Percentiles rank a stretch among this genome's conserved stretches.
Evolutionary conservation across 2,888 invertebrate species (phyloP).

Genomic region (Hirtodrosophila cameraria): DNA sequence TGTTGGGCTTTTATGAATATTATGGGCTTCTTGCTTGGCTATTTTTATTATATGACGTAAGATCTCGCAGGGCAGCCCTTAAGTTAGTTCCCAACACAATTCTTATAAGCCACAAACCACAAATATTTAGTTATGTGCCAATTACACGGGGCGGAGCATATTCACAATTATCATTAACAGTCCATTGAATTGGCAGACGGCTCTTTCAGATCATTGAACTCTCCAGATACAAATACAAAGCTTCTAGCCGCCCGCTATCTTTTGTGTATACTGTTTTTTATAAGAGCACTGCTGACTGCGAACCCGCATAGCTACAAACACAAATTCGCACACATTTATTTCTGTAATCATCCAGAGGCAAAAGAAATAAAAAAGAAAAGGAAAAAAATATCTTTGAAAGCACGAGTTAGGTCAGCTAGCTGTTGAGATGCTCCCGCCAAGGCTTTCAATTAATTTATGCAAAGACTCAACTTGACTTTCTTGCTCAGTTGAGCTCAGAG

Average conservation of each 20-base stretch:
- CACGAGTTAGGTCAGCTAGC: conserved; percentile 9
- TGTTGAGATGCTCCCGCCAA: conserved; percentile 1
- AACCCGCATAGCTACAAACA: conserved; percentile 26
- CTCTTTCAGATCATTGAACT: conserved; percentile 65
- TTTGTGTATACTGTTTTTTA: no score
- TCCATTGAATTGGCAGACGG: conserved; percentile 48
- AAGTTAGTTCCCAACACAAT: conserved; percentile 37
- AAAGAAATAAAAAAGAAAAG: no score
- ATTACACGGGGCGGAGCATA: conserved; percentile 42
- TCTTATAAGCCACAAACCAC: conserved; percentile 12
- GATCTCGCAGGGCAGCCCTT: conserved; percentile 56
- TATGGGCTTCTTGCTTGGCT: conserved; percentile 9
- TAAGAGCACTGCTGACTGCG: conserved; percentile 10
- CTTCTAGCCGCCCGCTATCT: conserved; percentile 31
- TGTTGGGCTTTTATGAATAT: not conserved
- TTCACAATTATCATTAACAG: conserved; percentile 43
- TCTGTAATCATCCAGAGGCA: conserved; percentile 55
- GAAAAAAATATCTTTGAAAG: no score
- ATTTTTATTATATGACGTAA: conserved; percentile 62
- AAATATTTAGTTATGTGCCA: conserved; percentile 41
- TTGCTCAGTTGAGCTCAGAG: conserved; percentile 15
- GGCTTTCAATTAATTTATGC: conserved; percentile 52
- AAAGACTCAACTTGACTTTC: conserved; percentile 22
- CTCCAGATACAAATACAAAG: no score
- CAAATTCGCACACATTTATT: conserved; percentile 63